These are phyloP conservation scores for Drosophila prolongata DNA, from an alignment of 2,888 invertebrate genomes.

Conservation along the genomic window DNA sequence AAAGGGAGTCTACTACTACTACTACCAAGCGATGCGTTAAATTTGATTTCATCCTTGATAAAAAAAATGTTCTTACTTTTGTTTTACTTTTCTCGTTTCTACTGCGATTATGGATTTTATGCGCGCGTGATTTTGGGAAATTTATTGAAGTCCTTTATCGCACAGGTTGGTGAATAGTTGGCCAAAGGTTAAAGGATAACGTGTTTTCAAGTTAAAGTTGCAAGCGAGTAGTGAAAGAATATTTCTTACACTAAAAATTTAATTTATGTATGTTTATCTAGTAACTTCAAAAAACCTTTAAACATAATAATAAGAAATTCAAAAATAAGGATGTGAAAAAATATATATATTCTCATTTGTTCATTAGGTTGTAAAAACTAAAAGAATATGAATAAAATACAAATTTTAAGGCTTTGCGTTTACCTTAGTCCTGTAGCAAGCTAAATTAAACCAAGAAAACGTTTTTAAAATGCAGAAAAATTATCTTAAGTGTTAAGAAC, in stretches of 20 bases:
- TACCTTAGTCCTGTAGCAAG: not conserved
- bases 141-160: slow-evolving; percentile 31
- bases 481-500: not conserved
- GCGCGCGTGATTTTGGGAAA: slow-evolving; percentile 40
- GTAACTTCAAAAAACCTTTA: not conserved
- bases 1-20: not conserved
- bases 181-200: not conserved
- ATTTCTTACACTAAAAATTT: too few species aligned
- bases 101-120: slow-evolving; percentile 48
- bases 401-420: not conserved
- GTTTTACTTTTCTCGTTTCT: slow-evolving; percentile 19
- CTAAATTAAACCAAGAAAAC: not conserved
- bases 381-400: too few species aligned
- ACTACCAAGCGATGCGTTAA: slow-evolving; percentile 69
- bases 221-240: not conserved
- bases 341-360: too few species aligned
- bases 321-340: too few species aligned
- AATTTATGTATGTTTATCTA: too few species aligned
- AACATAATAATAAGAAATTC: too few species aligned
- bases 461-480: not conserved
- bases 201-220: not conserved
- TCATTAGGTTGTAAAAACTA: too few species aligned
- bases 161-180: slow-evolving; percentile 5
- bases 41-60: slow-evolving; percentile 76
- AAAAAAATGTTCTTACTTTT: slow-evolving; percentile 36